Evolutionary conservation across 2,797 vertebrate genomes (phyloP), one percentile per base, ranked within the genome.

Genomic region (Acanthiza pusilla): DNA sequence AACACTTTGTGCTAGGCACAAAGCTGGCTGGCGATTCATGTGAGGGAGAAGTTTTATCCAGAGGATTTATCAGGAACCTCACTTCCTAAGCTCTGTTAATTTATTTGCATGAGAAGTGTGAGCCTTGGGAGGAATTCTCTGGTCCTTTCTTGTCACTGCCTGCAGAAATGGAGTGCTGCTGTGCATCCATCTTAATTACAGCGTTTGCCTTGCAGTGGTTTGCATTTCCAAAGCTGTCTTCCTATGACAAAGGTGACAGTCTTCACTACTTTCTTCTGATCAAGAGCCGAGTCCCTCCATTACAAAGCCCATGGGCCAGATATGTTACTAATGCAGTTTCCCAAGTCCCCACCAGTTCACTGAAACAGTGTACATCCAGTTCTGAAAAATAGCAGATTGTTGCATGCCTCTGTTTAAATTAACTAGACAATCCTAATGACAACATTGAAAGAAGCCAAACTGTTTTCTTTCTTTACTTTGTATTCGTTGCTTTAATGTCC

Each of bases 11-110:
- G 3, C 73, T 47, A 5, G 16, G 29, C 42, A 22, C 45, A 27
- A 43, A 66, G 42, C 54, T 84, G 32, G 30, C 23, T n/a, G 1
- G 5, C 0, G 0, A 51, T 45, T 55, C 40, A 7, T 16, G 27
- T 3, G 23, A 76, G 14, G 11, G 32, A 86, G 16, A 70, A 32
- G 11, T 22, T 70, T 85, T 26, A 60, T 16, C 6, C 47, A 60
- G 22, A 61, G 36, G 16, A 63, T 76, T 87, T 55, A 57, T 34
- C n/a, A 53, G 32, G 30, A 91, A 19, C n/a, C 27, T 77, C 2
- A 2, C 20, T 60, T 47, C 32, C 34, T 80, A 40, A 74, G 11
- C 42, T 40, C 45, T 63, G 45, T 18, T 80, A 72, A 66, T 85
- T 86, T 82, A 74, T 74, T 58, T 58, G 16, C 38, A 57, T 48